Conservation (phyloP, 2,888 invertebrate genomes). For the Lucinisca nassula region DNA sequence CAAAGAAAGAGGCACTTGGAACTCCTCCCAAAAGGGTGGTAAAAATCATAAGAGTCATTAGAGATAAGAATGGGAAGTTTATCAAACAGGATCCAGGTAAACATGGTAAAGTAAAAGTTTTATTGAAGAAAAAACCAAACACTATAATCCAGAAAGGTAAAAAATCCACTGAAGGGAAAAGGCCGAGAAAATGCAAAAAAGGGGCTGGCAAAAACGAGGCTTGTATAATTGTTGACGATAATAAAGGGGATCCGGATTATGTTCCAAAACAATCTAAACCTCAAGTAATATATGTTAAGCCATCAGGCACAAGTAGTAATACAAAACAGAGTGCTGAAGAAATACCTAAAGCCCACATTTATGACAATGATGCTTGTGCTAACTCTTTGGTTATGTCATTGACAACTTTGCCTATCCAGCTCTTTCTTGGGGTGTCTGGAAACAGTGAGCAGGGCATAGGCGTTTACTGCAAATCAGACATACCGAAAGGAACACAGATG, state of each 20-base stretch:
- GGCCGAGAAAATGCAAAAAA: too few relatives aligned
- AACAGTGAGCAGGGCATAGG: conserved; percentile 1
- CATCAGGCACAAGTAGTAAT: too few relatives aligned
- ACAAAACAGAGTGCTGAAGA: too few relatives aligned
- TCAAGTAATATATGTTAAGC: too few relatives aligned
- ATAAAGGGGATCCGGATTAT: too few relatives aligned
- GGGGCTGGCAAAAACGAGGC: too few relatives aligned
- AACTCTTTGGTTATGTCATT: not conserved
- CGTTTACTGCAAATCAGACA: not conserved
- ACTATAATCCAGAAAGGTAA: too few relatives aligned
- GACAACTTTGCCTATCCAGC: not conserved
- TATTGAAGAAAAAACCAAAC: too few relatives aligned
- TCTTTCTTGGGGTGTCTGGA: not conserved
- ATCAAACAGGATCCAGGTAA: not conserved
- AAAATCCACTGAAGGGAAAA: too few relatives aligned
- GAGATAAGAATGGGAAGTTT: not conserved
- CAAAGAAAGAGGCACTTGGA: not conserved
- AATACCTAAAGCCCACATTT: not conserved
- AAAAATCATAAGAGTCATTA: not conserved
- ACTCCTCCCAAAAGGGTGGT: not conserved
- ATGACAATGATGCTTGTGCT: not conserved
- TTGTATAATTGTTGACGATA: too few relatives aligned
- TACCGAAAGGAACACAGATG: not conserved
- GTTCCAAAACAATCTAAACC: too few relatives aligned
- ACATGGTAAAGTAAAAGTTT: too few relatives aligned